Percentiles rank a stretch among this genome's conserved stretches.
Conservation (phyloP, 2,888 invertebrate species). For the Habroteleia sp. region DNA sequence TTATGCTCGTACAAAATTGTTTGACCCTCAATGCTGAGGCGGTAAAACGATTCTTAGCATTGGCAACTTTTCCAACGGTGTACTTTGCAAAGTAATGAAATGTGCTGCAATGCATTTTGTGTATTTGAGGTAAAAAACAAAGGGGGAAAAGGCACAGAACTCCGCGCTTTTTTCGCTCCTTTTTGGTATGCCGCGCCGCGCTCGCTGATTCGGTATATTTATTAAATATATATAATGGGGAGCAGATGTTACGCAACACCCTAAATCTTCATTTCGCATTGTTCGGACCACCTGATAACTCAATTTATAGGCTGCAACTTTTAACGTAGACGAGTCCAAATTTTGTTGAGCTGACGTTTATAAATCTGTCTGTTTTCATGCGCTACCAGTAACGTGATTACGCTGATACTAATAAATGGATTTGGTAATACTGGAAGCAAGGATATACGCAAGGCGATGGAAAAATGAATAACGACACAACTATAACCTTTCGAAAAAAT, state of each 20-base stretch:
- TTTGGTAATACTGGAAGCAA: conserved; percentile 49
- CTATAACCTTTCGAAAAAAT: conserved; percentile 37
- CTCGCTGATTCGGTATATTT: conserved; percentile 24
- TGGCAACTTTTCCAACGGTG: conserved; percentile 29
- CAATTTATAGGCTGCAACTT: conserved; percentile 60
- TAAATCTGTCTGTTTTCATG: conserved; percentile 55
- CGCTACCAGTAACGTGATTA: conserved; percentile 53
- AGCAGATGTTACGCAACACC: conserved; percentile 54
- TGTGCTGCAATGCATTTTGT: neutral
- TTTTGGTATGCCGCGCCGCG: neutral
- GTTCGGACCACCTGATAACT: conserved; percentile 54
- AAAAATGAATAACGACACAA: conserved; percentile 41
- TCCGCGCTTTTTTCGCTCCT: neutral
- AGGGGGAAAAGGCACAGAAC: neutral
- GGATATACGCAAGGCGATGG: conserved; percentile 43
- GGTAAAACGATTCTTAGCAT: conserved; percentile 40
- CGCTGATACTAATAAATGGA: conserved; percentile 64
- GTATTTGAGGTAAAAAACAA: neutral
- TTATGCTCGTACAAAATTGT: conserved; percentile 66
- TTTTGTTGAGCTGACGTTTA: conserved; percentile 57
- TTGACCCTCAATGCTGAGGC: conserved; percentile 61
- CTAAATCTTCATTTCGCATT: conserved; percentile 61
- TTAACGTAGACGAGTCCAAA: conserved; percentile 57
- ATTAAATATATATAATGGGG: conserved; percentile 56
- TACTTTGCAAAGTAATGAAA: conserved; percentile 26